Evolutionary conservation across 1,140 invertebrate genomes (phyloP), one percentile per base, ranked within the genome.

Genomic region (Hylyphantes graminicola): DNA sequence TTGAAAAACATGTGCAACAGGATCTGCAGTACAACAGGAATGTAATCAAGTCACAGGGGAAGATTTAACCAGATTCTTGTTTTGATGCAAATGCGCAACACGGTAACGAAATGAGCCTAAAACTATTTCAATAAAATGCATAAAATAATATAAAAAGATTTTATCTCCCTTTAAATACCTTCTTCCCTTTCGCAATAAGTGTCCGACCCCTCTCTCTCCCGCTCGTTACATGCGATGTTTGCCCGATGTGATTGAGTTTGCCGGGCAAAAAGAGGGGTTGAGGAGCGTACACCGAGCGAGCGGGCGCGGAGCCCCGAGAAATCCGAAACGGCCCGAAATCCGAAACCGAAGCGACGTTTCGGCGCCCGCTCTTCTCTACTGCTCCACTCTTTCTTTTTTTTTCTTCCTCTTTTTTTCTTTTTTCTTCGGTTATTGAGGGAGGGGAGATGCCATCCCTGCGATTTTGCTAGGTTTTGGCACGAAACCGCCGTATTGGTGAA

Each of bases 241-340:
- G 78, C 85, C 63, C 74, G 75, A 55, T 80, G 76, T 86, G 78
- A 85, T 85, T 86, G 57, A 85, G 87, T 85, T 72, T 80, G 78
- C 67, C n/a, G 84, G 85, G 35, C 35, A 35, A 35, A 35, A 80
- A 59, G 76, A 75, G 70, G 86, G 80, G 76, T 35, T 2, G 35
- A 35, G 50, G 70, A 63, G 76, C 84, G 59, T 21, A 35, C 5
- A 35, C 35, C 68, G 77, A 10, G 61, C 21, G 80, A 75, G 68
- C 61, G 85, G 73, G 65, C 59, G 67, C 63, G 54, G 63, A 78
- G 75, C 64, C 77, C 54, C 67, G 79, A 53, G 80, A 83, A 83
- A 83, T 53, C 53, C 61, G 80, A 83, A 51, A 83, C 80, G 35
- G 35, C 59, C 51, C 51, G 80, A 74, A 83, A 83, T 51, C 68